Percentiles rank a stretch among this genome's conserved stretches.
Conservation (phyloP, 2,113 vertebrate genomes). For the human region GRCh38 chr13:103491501-103492000, state of each 20-base stretch:
- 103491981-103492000: no score
- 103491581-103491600: neutral
- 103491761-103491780: neutral
- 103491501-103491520: no score
- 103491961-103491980: neutral
- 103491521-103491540: neutral
- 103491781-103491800: neutral
- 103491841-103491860: neutral
- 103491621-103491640: neutral
- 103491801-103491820: neutral
- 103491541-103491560: neutral
- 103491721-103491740: neutral
- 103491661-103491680: neutral
- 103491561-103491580: neutral
- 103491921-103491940: neutral
- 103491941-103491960: neutral
- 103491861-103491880: neutral
- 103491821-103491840: neutral
- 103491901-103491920: neutral
- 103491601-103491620: neutral
- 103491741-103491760: neutral
- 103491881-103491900: neutral
- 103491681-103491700: neutral
- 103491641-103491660: neutral
- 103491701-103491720: neutral